Percentiles rank a stretch among this genome's conserved stretches.
Conservation (phyloP, 2,113 vertebrate genomes). For the Progne subis region DNA sequence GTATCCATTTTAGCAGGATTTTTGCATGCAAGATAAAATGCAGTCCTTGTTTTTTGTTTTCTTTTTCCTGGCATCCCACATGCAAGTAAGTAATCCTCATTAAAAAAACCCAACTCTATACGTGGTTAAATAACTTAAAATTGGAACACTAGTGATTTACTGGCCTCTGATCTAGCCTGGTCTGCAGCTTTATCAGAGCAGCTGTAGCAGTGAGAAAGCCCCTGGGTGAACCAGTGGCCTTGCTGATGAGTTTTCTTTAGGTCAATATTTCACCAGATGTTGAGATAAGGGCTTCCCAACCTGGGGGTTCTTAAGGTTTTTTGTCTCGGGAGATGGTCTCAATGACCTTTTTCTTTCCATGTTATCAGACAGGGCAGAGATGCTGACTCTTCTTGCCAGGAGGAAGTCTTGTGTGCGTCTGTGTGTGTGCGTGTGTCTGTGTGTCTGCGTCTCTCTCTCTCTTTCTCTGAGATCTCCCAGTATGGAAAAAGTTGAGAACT, state of each 20-base stretch:
- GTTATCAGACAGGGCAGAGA: conserved; percentile 5
- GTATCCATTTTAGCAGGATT: conserved; percentile 69
- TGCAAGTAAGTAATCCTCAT: conserved; percentile 74
- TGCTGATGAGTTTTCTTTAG: background rate
- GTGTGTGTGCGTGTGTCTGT: background rate
- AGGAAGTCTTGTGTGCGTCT: background rate
- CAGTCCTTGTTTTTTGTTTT: conserved; percentile 71
- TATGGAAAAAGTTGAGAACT: conserved; percentile 56
- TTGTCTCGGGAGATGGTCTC: conserved; percentile 6
- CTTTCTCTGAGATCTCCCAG: conserved; percentile 57
- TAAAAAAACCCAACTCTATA: conserved; percentile 1
- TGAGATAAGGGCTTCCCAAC: background rate
- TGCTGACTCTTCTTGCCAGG: conserved; percentile 11
- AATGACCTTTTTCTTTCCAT: conserved; percentile 64
- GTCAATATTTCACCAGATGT: background rate
- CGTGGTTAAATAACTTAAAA: conserved; percentile 37
- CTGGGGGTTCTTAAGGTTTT: background rate
- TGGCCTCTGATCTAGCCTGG: background rate
- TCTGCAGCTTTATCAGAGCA: background rate
- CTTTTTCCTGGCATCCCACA: conserved; percentile 72
- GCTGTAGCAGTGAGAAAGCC: background rate
- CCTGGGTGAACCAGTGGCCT: background rate
- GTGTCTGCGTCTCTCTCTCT: conserved; percentile 33
- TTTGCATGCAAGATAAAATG: conserved; percentile 78
- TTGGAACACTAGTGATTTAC: background rate